phyloP scores from a whole-genome alignment of 2,113 vertebrate species.

The Chaetops frenatus region DNA sequence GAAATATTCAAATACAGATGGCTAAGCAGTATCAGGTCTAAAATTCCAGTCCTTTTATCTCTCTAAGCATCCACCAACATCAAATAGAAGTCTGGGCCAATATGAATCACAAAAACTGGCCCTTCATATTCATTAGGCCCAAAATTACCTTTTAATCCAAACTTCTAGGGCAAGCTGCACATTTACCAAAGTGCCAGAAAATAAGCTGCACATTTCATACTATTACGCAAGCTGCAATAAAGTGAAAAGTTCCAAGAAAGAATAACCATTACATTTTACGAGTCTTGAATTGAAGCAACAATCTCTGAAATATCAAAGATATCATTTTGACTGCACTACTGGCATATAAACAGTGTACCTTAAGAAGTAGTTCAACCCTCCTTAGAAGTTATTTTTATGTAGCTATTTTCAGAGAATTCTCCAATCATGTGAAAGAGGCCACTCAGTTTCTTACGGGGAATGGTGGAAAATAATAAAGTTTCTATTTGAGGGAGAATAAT shows the following conservation, averaged over 20 bases:
- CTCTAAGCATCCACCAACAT: neutral
- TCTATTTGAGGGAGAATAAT: neutral
- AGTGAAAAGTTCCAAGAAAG: neutral
- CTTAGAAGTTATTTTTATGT: neutral
- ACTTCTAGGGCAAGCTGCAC: neutral
- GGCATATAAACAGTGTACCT: neutral
- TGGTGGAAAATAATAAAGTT: neutral
- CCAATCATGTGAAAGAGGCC: neutral
- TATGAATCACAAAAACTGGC: neutral
- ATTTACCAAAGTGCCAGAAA: neutral
- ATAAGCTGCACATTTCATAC: neutral
- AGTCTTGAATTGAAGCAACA: neutral
- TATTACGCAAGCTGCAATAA: neutral
- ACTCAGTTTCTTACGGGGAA: neutral
- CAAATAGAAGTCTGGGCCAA: neutral
- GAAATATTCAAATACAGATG: neutral
- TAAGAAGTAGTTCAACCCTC: neutral
- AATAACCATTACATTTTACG: neutral
- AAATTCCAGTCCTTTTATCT: neutral
- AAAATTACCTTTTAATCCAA: neutral
- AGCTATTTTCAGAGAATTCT: neutral
- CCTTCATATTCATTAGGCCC: neutral
- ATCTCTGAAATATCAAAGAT: neutral
- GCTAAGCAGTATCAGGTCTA: neutral
- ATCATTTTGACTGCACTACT: neutral